phyloP scores from a whole-genome alignment of 1,140 invertebrate genomes.

The Thaumatotibia leucotreta region DNA sequence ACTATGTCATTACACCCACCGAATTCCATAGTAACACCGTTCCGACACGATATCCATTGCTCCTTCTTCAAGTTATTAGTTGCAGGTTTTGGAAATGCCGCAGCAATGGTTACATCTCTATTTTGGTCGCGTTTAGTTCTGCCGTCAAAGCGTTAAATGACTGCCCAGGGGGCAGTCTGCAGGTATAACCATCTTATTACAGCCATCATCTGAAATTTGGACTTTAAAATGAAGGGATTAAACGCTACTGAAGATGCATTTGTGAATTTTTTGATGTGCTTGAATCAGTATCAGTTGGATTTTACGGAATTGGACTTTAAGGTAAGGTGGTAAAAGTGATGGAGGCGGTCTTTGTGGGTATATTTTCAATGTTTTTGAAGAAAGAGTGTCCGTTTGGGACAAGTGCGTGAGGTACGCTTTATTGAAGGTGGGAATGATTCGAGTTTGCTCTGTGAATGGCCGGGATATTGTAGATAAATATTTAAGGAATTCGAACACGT shows the following conservation, averaged over 20 bases:
- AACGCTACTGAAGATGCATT: neutral
- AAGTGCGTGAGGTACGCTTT: conserved; percentile 10
- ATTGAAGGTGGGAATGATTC: conserved; percentile 5
- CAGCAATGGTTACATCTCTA: neutral
- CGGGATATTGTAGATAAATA: conserved; percentile 10
- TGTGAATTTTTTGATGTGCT: neutral
- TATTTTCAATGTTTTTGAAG: neutral
- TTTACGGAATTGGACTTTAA: neutral
- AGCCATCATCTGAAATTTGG: neutral
- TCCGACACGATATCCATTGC: neutral
- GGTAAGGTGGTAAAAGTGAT: neutral
- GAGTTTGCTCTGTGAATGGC: conserved; percentile 7
- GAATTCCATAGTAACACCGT: conserved; percentile 2
- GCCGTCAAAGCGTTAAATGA: conserved; percentile 13
- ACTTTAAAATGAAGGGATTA: neutral
- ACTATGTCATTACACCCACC: conserved; percentile 1
- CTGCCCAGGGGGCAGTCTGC: conserved; percentile 4
- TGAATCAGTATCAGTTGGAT: neutral
- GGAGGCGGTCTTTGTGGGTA: neutral
- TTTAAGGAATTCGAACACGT: conserved; percentile 11
- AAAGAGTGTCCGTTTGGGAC: neutral
- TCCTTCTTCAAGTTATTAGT: neutral
- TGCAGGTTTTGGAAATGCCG: neutral
- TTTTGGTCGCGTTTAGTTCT: conserved; percentile 4
- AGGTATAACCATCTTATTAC: neutral